These are phyloP conservation scores for Poeciliopsis occidentalis DNA, from an alignment of 2,113 vertebrate genomes.

Conservation along the genomic window DNA sequence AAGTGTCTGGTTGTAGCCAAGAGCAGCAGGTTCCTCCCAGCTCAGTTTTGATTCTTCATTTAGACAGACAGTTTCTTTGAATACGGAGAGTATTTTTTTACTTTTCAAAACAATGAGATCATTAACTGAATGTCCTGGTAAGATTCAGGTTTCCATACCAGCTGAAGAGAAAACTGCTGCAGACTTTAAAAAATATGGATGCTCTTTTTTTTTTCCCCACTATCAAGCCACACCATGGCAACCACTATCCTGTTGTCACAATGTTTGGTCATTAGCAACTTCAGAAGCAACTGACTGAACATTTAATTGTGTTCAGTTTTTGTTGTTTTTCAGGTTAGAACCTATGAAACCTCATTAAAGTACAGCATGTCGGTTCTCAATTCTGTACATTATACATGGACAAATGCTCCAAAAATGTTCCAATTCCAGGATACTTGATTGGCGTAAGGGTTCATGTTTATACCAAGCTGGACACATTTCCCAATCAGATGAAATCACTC, in stretches of 20 bases:
- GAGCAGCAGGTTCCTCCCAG: conserved; percentile 58
- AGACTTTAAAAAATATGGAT: neutral
- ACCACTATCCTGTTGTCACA: neutral
- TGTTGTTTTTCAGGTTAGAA: conserved; percentile 6
- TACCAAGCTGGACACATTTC: neutral
- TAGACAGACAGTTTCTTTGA: conserved; percentile 57
- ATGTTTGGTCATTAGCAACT: conserved; percentile 24
- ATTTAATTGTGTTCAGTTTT: conserved; percentile 10
- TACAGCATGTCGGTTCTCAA: neutral
- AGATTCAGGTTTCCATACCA: conserved; percentile 60
- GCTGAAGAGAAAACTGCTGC: conserved; percentile 21
- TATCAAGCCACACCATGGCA: neutral
- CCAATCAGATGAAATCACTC: neutral
- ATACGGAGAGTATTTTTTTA: conserved; percentile 64
- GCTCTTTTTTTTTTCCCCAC: neutral
- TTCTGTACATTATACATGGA: no score
- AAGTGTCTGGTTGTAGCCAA: conserved; percentile 38
- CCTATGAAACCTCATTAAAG: neutral
- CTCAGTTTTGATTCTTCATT: conserved; percentile 51
- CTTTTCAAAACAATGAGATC: conserved; percentile 60
- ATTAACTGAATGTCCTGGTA: conserved; percentile 60
- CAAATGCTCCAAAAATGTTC: neutral
- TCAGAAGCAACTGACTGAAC: conserved; percentile 10
- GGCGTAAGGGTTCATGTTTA: no score
- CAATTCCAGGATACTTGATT: neutral